phyloP scores from a whole-genome alignment of 2,888 invertebrate genomes.

The Scaptomyza cyrtandrae region DNA sequence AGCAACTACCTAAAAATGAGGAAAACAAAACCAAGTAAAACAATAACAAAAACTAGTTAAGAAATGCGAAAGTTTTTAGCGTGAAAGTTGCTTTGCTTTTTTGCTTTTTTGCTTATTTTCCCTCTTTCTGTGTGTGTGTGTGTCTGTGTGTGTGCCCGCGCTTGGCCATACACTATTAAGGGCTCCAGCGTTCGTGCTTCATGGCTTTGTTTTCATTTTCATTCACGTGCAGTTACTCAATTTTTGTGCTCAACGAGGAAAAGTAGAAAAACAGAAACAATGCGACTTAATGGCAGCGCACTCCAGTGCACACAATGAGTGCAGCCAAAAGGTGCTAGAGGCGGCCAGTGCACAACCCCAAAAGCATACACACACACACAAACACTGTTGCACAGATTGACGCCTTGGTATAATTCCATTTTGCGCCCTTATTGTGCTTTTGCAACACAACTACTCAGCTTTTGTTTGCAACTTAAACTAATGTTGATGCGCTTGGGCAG shows the following conservation, averaged over 20 bases:
- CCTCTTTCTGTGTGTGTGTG: background rate
- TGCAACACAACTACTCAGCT: conserved; percentile 23
- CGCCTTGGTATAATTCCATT: conserved; percentile 75
- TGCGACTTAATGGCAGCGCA: conserved; percentile 72
- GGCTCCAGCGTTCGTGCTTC: conserved; percentile 16
- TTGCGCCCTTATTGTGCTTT: conserved; percentile 39
- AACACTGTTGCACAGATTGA: conserved; percentile 47
- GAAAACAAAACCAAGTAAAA: conserved; percentile 51
- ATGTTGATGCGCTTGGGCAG: conserved; percentile 62
- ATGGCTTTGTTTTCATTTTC: conserved; percentile 75
- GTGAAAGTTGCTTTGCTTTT: conserved; percentile 66
- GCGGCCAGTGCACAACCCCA: conserved; percentile 12
- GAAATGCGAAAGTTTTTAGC: conserved; percentile 80
- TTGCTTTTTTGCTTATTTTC: conserved; percentile 13
- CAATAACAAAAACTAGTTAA: conserved; percentile 81
- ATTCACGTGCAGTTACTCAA: conserved; percentile 79
- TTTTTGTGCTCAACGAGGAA: conserved; percentile 65
- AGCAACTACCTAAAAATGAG: conserved; percentile 42
- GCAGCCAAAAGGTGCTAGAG: conserved; percentile 47
- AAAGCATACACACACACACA: conserved; percentile 1
- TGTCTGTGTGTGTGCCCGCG: background rate
- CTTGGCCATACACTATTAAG: conserved; percentile 14
- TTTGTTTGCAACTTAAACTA: conserved; percentile 67
- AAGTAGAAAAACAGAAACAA: conserved; percentile 64
- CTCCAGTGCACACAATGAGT: conserved; percentile 48